Base-by-base conservation (phyloP, 2,888 invertebrate species). In the Griposia aprilina region DNA sequence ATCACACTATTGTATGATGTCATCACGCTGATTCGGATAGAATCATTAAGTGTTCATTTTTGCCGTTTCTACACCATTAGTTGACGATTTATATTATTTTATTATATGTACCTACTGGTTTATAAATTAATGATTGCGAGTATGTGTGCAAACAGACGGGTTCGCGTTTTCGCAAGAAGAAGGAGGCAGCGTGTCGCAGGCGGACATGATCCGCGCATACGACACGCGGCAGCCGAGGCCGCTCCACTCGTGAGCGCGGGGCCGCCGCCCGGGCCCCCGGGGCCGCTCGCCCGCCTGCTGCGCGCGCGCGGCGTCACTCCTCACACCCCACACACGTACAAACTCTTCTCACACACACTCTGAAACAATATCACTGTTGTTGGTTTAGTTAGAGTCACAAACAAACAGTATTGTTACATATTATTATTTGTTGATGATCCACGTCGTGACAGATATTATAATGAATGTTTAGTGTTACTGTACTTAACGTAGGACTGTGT, bases 111-210 rank as follows among this genome's bases (percentile, higher is more conserved):
- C 41, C 41, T 63, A 62, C n/a, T 62, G n/a, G 30, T 59, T 59
- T 57, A 48, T 69, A 36, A 80, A 67, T 63, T 81, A 67, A 80
- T 75, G 52, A 57, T 83, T 81, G 88, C 82, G 78, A 41, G 82
- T 84, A 90, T 86, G 81, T 81, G 84, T 78, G 77, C 81, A 88
- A 92, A 85, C 97, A 99, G 99, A 99, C 98, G 99, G 99, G 86
- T 99, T 98, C 97, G 99, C 99, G 89, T 99, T 99, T 97, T 99
- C 99, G 66, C 99, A 99, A 98, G 99, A 99, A 97, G 99, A 99
- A 97, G 99, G 99, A 93, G 99, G 99, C 88, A 98, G 98, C 91
- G 98, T 99, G 86, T 98, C 99, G 73, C 99, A 99, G 97, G 98
- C 99, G 88, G 99, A 99, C 93, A 98, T 99, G 93, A 99, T 99